Evolutionary conservation across 2,888 invertebrate species (phyloP).

Genomic region (Sipunculus nudus): DNA sequence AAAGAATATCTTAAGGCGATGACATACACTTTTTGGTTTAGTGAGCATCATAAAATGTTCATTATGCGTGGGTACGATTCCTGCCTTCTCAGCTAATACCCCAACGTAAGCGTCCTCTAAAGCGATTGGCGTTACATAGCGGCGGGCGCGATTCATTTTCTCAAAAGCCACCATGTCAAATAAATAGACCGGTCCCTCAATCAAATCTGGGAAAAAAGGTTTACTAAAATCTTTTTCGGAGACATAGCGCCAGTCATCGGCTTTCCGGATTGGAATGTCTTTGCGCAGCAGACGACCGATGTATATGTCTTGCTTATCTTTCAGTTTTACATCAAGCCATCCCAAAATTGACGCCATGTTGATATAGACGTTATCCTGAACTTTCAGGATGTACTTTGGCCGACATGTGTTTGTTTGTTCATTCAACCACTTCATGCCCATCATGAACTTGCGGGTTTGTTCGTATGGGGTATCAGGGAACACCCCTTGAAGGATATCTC

Average conservation of each 20-base stretch:
- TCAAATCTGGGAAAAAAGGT: constrained; percentile 36
- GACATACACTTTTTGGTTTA: constrained; percentile 24
- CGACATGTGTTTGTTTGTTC: constrained; percentile 16
- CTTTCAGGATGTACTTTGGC: constrained; percentile 34
- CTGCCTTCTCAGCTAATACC: constrained; percentile 27
- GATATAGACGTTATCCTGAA: constrained; percentile 35
- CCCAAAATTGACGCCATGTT: constrained; percentile 35
- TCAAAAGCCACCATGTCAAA: constrained; percentile 29
- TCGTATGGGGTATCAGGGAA: constrained; percentile 34
- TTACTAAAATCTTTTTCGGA: constrained; percentile 17
- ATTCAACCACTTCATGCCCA: constrained; percentile 28
- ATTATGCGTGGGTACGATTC: constrained; percentile 34
- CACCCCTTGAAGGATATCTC: constrained; percentile 34
- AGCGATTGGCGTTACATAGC: constrained; percentile 26
- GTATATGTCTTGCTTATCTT: constrained; percentile 19
- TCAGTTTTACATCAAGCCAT: constrained; percentile 28
- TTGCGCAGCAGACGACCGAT: constrained; percentile 32
- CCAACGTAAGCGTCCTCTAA: constrained; percentile 43
- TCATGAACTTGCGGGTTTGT: constrained; percentile 35
- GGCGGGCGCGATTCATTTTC: constrained; percentile 9
- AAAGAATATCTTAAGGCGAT: constrained; percentile 37
- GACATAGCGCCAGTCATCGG: constrained; percentile 31
- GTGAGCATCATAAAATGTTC: constrained; percentile 37
- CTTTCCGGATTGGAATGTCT: constrained; percentile 36
- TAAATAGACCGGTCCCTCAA: constrained; percentile 39